Evolutionary conservation across 2,113 vertebrate species (phyloP), one percentile per base, ranked within the genome.

Genomic region (Semicossyphus pulcher): DNA sequence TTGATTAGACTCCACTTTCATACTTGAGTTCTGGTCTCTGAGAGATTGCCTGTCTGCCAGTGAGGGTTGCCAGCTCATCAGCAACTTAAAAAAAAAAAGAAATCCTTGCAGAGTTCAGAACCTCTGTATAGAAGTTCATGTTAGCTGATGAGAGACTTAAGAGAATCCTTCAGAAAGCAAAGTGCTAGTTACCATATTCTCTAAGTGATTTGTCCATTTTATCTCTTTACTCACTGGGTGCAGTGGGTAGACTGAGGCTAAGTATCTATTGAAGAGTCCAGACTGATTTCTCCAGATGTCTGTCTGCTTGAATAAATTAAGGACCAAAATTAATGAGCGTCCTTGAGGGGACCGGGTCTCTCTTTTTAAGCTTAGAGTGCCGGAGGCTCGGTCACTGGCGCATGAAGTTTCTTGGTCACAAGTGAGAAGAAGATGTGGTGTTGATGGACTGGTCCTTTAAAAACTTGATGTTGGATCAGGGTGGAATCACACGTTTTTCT

Each of bases 291-390:
- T 82, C 57, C 61, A 61, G 60, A 78, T 79, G 59, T 74, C 54
- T n/a, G 32, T 79, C 72, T 80, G 45, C 75, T 69, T 64, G 72
- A 80, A 64, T 82, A 69, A 76, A 77, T 83, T 67, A 83, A 49
- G 39, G 15, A 23, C 53, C 18, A n/a, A n/a, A 75, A 76, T 60
- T 68, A 83, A 67, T 67, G 64, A 79, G 29, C 14, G 65, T 65
- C 78, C 14, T 5, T 29, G 34, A 58, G 48, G 39, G 39, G 16
- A 58, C 29, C 44, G 67, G 31, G 18, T 52, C 56, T 71, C 56
- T 71, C 48, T 57, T 71, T 56, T 20, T 41, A 62, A 36, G 34
- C 64, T 56, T 31, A 42, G 32, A 20, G 47, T 60, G 32, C 66
- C 45, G 21, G 10, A 49, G 64, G 34, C 52, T 75, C 2, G 12